Evolutionary conservation across 2,797 vertebrate genomes (phyloP).

Genomic region (Diplodus sargus): DNA sequence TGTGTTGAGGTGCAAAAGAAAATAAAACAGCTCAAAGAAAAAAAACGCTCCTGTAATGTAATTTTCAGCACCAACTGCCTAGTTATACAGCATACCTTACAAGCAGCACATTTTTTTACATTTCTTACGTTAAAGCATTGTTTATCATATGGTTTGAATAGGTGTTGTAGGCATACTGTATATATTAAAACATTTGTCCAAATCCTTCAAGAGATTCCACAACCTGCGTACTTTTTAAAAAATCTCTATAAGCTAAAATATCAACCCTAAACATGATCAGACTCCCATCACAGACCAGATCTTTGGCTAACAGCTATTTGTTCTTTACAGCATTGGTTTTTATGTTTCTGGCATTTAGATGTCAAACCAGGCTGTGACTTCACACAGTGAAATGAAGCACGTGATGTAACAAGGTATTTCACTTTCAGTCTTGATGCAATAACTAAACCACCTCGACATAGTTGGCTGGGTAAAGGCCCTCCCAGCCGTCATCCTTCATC

Average conservation of each 20-base stretch:
- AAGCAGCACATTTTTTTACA: conserved; percentile 46
- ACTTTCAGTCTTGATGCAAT: background rate
- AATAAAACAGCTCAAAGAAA: conserved; percentile 8
- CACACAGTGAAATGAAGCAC: conserved; percentile 32
- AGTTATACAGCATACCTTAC: conserved; percentile 43
- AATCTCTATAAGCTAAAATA: conserved; percentile 33
- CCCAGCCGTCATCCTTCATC: conserved; percentile 83
- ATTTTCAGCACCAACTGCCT: conserved; percentile 60
- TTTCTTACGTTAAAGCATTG: conserved; percentile 53
- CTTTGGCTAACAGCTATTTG: conserved; percentile 66
- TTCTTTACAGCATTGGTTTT: conserved; percentile 32
- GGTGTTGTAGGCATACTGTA: conserved; percentile 55
- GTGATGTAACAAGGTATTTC: conserved; percentile 18
- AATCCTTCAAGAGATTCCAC: conserved; percentile 61
- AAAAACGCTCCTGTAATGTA: conserved; percentile 29
- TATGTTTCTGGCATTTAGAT: conserved; percentile 17
- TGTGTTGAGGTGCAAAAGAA: conserved; percentile 23
- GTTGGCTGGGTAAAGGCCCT: conserved; percentile 87
- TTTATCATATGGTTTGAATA: conserved; percentile 63
- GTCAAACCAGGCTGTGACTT: conserved; percentile 23
- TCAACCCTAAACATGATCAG: conserved; percentile 1
- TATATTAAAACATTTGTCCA: conserved; percentile 73
- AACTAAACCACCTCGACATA: conserved; percentile 84
- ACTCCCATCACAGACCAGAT: conserved; percentile 16
- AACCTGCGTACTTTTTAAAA: conserved; percentile 34